Base-by-base conservation (phyloP, 2,113 vertebrate genomes). In the Oryzias curvinotus region DNA sequence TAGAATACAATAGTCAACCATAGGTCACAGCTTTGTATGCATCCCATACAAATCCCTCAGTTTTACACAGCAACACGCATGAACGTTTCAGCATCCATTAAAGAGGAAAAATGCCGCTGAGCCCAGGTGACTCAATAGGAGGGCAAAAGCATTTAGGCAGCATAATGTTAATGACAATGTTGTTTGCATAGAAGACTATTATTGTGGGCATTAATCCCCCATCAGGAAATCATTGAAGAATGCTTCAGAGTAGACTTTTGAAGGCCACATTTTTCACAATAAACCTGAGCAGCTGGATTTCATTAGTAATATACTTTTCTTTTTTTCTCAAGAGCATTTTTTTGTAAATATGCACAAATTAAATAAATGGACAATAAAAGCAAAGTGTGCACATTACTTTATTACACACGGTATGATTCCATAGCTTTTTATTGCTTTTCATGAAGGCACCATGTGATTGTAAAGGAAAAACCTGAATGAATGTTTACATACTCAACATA, bases 11-110 rank as follows among this genome's bases (percentile, higher is more conserved):
- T 36, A 13, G 12, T 36, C 36, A 36, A 36, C 36, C 36, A 36
- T 10, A 10, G 30, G 30, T 36, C 30, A 7, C 7, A 8, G 30
- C 30, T n/a, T n/a, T n/a, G n/a, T n/a, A n/a, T 67, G 10, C 12
- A 28, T 41, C 36, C 16, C 25, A 36, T 10, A 23, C 57, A 54
- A 23, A 26, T 54, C 8, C 44, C 57, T 60, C 57, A 68, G 58
- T 50, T 52, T 7, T 52, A 44, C 17, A 17, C 36, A 57, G 57
- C 54, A 65, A 45, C 62, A 49, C 41, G 21, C 72, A 65, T 16
- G 59, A 41, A 43, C 21, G 57, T 67, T 73, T 57, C 57, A 63
- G 62, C 46, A 30, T 61, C 63, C 71, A 81, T 73, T 77, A 74
- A 57, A 16, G n/a, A 18, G 19, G 68, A 71, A 72, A 70, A 61